Percentiles rank a stretch among this genome's conserved stretches.
Conservation (phyloP, 2,797 vertebrate species). For the Eleutherodactylus coqui region DNA sequence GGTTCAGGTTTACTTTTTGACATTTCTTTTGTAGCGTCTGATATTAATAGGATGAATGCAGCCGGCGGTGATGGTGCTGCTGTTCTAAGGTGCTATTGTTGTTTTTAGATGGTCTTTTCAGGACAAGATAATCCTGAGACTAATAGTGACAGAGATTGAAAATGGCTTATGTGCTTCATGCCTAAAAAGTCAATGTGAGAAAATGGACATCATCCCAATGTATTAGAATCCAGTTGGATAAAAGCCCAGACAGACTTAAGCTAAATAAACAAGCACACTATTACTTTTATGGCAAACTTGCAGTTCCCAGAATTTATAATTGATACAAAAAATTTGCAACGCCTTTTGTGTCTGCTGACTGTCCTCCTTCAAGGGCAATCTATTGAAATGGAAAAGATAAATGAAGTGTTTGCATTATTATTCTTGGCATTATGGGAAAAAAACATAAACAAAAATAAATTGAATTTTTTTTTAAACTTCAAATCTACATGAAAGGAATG, state of each 20-base stretch:
- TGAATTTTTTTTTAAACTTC: too few species aligned
- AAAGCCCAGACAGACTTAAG: conserved; percentile 31
- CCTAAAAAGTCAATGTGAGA: conserved; percentile 49
- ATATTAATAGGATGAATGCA: conserved; percentile 52
- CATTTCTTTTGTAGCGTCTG: conserved; percentile 21
- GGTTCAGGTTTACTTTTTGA: conserved; percentile 37
- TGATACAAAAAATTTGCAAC: conserved; percentile 30
- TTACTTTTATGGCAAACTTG: conserved; percentile 48
- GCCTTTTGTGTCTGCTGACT: conserved; percentile 39
- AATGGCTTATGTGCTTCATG: conserved; percentile 32
- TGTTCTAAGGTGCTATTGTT: background rate
- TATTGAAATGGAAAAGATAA: background rate
- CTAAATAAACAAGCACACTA: conserved; percentile 23
- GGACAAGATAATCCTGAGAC: conserved; percentile 46
- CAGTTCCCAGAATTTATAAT: conserved; percentile 43
- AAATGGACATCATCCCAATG: conserved; percentile 42
- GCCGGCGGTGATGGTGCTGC: background rate
- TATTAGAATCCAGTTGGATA: conserved; percentile 44
- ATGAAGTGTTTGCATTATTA: background rate
- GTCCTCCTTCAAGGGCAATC: conserved; percentile 43
- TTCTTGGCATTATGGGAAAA: background rate
- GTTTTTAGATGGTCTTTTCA: conserved; percentile 20
- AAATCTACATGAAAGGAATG: background rate
- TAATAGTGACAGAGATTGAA: conserved; percentile 46
- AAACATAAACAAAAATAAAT: background rate